Conservation (phyloP, 2,113 vertebrate species). For the Toxotes jaculatrix region DNA sequence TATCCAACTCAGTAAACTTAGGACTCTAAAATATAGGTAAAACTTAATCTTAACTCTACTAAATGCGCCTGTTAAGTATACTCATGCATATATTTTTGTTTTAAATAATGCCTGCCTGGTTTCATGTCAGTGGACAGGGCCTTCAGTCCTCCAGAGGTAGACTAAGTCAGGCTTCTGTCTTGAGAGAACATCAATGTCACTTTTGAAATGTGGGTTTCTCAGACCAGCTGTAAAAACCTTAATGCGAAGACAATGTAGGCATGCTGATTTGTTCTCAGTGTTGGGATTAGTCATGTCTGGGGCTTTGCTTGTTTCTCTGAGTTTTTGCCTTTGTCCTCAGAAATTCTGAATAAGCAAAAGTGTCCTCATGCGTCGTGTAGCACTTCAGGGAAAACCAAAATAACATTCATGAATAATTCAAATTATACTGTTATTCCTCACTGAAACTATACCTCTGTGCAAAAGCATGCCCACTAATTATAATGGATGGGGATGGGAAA, state of each 20-base stretch:
- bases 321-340: no score
- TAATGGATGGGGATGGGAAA: not conserved
- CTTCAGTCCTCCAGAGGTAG: constrained; percentile 45
- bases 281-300: not conserved
- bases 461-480: not conserved
- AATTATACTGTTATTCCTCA: not conserved
- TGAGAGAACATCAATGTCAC: constrained; percentile 10
- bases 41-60: constrained; percentile 18
- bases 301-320: no score
- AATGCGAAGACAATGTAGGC: not conserved
- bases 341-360: no score
- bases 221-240: constrained; percentile 69
- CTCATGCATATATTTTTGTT: constrained; percentile 16
- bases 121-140: constrained; percentile 31
- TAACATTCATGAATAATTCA: not conserved
- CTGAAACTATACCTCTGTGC: not conserved
- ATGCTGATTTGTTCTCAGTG: not conserved
- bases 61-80: constrained; percentile 31
- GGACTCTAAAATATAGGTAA: constrained; percentile 17
- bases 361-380: no score
- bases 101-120: constrained; percentile 15
- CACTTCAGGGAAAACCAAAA: no score
- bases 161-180: constrained; percentile 29
- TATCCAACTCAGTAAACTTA: constrained; percentile 11
- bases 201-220: constrained; percentile 51